phyloP scores from a whole-genome alignment of 2,888 invertebrate species.

The Drosophila bunnanda region DNA sequence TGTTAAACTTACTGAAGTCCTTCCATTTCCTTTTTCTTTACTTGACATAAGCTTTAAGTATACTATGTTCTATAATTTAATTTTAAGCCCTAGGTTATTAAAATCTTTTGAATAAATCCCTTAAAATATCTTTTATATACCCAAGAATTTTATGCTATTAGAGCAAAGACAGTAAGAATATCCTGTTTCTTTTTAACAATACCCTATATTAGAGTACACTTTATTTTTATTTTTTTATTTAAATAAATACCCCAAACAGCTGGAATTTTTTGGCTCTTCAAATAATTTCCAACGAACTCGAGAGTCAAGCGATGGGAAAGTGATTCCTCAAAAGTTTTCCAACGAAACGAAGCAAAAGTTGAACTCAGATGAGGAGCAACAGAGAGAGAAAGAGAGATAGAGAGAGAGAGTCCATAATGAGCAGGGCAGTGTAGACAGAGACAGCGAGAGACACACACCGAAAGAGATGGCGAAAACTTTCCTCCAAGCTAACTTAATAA shows the following conservation, averaged over 20 bases:
- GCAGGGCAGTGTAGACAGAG: background rate
- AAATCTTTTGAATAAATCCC: background rate
- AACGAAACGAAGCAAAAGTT: slow-evolving; percentile 22
- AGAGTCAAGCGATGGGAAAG: slow-evolving; percentile 27
- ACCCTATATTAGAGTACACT: background rate
- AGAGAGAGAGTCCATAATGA: slow-evolving; percentile 2
- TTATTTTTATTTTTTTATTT: background rate
- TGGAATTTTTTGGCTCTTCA: background rate
- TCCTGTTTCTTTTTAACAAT: background rate
- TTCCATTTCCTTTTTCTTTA: no score
- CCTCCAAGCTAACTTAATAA: slow-evolving; percentile 35
- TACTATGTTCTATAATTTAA: no score
- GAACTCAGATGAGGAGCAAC: slow-evolving; percentile 18
- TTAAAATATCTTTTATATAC: background rate
- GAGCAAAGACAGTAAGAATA: background rate
- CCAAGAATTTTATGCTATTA: background rate
- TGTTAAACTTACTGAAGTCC: no score
- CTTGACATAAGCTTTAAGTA: no score
- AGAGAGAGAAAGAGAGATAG: background rate
- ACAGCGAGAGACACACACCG: background rate
- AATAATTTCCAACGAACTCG: slow-evolving; percentile 17
- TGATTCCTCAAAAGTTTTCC: slow-evolving; percentile 27
- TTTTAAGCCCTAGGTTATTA: background rate
- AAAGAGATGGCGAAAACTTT: slow-evolving; percentile 5
- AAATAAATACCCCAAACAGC: background rate